A percentile compares a stretch with the other conserved stretches of the same genome.
Evolutionary conservation across 2,888 invertebrate genomes (phyloP).

Genomic region (Dasypolia templi): DNA sequence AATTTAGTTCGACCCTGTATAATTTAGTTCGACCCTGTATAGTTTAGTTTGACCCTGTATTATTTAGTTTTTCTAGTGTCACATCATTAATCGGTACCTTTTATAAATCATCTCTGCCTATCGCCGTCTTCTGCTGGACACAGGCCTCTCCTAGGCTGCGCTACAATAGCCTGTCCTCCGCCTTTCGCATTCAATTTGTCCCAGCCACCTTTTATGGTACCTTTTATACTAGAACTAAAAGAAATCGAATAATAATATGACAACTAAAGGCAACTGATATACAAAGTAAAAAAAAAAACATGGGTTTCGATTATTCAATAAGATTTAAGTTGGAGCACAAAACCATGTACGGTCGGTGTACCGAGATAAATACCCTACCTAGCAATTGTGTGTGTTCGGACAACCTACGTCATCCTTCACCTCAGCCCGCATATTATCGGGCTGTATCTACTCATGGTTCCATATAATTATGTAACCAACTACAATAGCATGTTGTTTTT

Average conservation of each 20-base stretch:
- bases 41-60: no score
- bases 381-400: not conserved
- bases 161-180: not conserved
- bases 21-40: no score
- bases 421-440: rapidly evolving
- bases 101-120: not conserved
- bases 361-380: not conserved
- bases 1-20: no score
- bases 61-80: no score
- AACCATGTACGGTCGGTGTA: not conserved
- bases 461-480: not conserved
- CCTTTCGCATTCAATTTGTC: not conserved
- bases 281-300: not conserved
- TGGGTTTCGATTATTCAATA: not conserved
- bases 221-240: not conserved
- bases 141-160: not conserved
- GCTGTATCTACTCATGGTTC: not conserved
- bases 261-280: not conserved
- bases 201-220: not conserved
- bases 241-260: not conserved
- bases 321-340: not conserved
- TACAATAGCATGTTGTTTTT: slow-evolving; percentile 4
- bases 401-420: not conserved
- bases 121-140: not conserved
- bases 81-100: not conserved